Conservation (phyloP, 2,113 vertebrate species). For the Aphyosemion australe region DNA sequence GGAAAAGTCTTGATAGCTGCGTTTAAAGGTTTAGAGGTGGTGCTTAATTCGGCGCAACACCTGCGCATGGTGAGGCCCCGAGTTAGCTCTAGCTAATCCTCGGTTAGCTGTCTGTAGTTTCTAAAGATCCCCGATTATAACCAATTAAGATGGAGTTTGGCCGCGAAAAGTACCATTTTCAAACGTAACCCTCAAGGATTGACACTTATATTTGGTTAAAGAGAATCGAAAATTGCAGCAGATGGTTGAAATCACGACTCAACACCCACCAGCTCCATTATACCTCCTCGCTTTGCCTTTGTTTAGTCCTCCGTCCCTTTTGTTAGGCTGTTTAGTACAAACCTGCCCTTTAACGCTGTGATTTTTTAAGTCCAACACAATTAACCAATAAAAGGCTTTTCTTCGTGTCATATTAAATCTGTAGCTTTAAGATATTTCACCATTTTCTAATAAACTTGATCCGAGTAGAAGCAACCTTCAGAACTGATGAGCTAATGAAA, state of each 20-base stretch:
- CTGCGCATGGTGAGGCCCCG: conserved; percentile 65
- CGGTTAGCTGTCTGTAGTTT: conserved; percentile 7
- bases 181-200: neutral
- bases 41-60: neutral
- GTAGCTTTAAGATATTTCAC: too few relatives aligned
- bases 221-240: fast-evolving
- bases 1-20: too few relatives aligned
- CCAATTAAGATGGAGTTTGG: fast-evolving
- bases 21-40: too few relatives aligned
- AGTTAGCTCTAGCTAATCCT: conserved; percentile 39
- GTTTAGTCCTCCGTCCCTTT: neutral
- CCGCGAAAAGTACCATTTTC: fast-evolving
- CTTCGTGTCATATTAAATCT: too few relatives aligned
- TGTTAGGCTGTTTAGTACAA: neutral
- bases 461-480: too few relatives aligned
- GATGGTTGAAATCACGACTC: neutral
- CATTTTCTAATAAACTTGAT: too few relatives aligned
- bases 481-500: too few relatives aligned
- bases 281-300: conserved; percentile 25
- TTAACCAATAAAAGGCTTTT: too few relatives aligned
- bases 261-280: conserved; percentile 1
- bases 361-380: too few relatives aligned
- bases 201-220: fast-evolving
- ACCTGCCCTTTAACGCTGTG: too few relatives aligned
- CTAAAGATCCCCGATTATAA: neutral